These are phyloP conservation scores for Myripristis jacobus DNA, from an alignment of 2,797 vertebrate genomes.

Conservation along the genomic window DNA sequence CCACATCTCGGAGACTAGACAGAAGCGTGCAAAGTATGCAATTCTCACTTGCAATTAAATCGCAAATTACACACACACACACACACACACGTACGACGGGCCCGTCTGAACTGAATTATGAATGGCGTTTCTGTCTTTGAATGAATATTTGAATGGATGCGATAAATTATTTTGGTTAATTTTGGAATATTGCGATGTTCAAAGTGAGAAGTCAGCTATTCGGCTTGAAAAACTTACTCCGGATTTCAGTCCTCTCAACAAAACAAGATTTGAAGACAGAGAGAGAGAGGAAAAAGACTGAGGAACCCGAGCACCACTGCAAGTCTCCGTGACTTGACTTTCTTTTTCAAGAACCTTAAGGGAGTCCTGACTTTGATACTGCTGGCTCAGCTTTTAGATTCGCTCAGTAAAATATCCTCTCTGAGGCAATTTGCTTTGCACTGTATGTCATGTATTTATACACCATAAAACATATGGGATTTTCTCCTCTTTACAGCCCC, in stretches of 20 bases:
- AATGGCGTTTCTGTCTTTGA: constrained; percentile 29
- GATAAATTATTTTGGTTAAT: constrained; percentile 66
- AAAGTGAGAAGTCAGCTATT: constrained; percentile 43
- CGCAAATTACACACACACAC: constrained; percentile 26
- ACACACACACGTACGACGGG: constrained; percentile 29
- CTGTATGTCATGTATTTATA: constrained; percentile 51
- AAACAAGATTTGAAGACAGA: neutral
- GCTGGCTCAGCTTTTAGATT: constrained; percentile 71
- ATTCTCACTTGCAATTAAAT: neutral
- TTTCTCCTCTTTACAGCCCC: constrained; percentile 38
- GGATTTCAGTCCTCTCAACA: constrained; percentile 11
- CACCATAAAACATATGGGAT: constrained; percentile 31
- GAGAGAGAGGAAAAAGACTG: constrained; percentile 20
- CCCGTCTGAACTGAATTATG: constrained; percentile 48
- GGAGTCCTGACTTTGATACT: constrained; percentile 59
- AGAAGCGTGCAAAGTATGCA: constrained; percentile 1
- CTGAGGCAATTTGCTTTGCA: constrained; percentile 47
- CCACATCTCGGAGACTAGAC: neutral
- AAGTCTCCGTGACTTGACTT: constrained; percentile 50
- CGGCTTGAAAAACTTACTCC: constrained; percentile 31
- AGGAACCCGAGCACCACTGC: constrained; percentile 33
- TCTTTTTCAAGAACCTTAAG: constrained; percentile 70
- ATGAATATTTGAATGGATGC: constrained; percentile 70
- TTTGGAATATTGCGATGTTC: constrained; percentile 60
- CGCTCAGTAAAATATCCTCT: constrained; percentile 56